These are phyloP conservation scores for Uromys caudimaculatus DNA, from an alignment of 2,797 vertebrate species.

Conservation along the genomic window DNA sequence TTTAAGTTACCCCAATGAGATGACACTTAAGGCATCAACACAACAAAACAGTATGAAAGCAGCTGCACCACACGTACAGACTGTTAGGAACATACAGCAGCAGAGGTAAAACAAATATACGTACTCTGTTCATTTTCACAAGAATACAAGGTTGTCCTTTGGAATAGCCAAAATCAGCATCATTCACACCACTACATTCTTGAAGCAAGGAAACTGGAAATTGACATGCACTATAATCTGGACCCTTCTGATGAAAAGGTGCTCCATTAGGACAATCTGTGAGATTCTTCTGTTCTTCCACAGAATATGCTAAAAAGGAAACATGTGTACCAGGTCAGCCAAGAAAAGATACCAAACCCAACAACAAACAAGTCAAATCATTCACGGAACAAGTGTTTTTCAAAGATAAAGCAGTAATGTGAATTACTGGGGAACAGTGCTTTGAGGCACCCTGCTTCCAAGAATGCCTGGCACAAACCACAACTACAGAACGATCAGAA, in stretches of 20 bases:
- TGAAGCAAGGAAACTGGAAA: constrained; percentile 90
- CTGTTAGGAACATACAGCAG: not conserved
- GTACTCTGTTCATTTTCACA: constrained; percentile 97
- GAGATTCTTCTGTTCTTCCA: constrained; percentile 91
- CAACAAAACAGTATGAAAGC: not conserved
- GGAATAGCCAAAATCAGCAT: constrained; percentile 91
- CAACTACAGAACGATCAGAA: not conserved
- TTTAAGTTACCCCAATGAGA: not conserved
- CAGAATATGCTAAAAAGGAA: constrained; percentile 90
- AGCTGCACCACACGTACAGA: not conserved
- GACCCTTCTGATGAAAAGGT: constrained; percentile 89
- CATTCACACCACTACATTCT: constrained; percentile 91
- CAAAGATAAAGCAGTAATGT: constrained; percentile 16
- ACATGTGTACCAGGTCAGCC: not conserved
- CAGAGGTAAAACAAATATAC: constrained; percentile 73
- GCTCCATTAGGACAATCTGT: constrained; percentile 86
- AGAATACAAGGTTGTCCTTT: constrained; percentile 93
- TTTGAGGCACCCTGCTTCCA: not conserved
- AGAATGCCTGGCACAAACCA: not conserved
- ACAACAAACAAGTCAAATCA: not conserved
- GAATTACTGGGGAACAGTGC: not conserved
- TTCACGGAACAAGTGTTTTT: not conserved
- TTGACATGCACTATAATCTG: constrained; percentile 90
- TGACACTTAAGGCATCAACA: not conserved
- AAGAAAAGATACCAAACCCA: constrained; percentile 22